A percentile compares a stretch with the other conserved stretches of the same genome.
phyloP scores from a whole-genome alignment of 2,888 invertebrate species.

The Caenorhabditis panamensis region DNA sequence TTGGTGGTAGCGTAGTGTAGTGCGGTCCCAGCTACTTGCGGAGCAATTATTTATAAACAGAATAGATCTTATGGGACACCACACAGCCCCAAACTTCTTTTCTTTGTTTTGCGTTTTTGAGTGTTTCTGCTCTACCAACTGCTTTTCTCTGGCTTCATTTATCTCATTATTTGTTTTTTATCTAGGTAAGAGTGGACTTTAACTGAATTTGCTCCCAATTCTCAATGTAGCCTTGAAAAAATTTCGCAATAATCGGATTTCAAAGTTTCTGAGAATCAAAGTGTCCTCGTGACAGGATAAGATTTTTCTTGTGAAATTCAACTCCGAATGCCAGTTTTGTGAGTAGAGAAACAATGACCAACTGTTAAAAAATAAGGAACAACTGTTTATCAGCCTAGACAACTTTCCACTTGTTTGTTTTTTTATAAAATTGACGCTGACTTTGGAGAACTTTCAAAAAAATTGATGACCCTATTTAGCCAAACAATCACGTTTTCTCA shows the following conservation, averaged over 20 bases:
- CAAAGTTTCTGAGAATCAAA: no score
- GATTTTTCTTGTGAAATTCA: no score
- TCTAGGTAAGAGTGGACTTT: no score
- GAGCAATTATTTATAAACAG: constrained; percentile 49
- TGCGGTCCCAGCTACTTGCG: background rate
- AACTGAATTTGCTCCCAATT: no score
- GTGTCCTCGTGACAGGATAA: background rate
- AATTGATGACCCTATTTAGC: constrained; percentile 9
- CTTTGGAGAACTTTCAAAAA: background rate
- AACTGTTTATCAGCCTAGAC: no score
- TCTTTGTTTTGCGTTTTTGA: background rate
- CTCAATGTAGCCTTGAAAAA: no score
- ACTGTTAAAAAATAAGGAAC: no score
- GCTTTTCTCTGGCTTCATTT: background rate
- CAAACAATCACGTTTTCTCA: constrained; percentile 1
- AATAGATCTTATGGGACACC: constrained; percentile 3
- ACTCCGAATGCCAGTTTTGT: no score
- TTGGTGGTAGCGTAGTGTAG: constrained; percentile 1
- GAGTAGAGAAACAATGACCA: no score
- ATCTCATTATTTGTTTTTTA: background rate
- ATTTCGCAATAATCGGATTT: background rate
- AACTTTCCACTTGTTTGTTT: no score
- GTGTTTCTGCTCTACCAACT: background rate
- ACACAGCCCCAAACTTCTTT: background rate
- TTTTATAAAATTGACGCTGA: no score